Percentiles rank a stretch among this genome's conserved stretches.
Conservation (phyloP, 2,113 vertebrate genomes). For the Corydoras sp. region DNA sequence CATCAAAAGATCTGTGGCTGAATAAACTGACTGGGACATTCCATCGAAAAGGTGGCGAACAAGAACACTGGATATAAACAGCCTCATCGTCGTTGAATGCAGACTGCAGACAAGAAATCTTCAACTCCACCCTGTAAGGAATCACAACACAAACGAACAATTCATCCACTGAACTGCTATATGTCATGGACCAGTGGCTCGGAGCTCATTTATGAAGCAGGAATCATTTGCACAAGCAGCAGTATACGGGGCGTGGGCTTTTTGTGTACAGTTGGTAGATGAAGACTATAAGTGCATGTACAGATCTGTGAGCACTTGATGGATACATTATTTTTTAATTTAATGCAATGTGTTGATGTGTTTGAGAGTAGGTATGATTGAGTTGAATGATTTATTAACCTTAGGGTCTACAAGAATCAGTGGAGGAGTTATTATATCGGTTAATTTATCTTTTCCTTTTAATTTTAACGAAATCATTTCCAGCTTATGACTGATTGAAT, state of each 20-base stretch:
- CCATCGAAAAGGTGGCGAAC: neutral
- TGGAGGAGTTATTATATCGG: too few relatives aligned
- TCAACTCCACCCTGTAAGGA: too few relatives aligned
- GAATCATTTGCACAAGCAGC: neutral
- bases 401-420: too few relatives aligned
- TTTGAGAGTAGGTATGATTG: too few relatives aligned
- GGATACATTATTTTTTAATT: neutral
- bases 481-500: neutral
- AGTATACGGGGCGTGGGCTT: neutral
- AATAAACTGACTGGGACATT: neutral
- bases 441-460: too few relatives aligned
- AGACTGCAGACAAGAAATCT: too few relatives aligned
- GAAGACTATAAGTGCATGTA: conserved; percentile 3
- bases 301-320: conserved; percentile 7
- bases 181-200: neutral
- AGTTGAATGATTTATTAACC: too few relatives aligned
- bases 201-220: neutral
- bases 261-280: conserved; percentile 2
- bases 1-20: neutral
- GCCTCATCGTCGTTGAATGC: too few relatives aligned
- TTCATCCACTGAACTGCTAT: neutral
- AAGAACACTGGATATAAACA: neutral
- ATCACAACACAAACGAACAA: too few relatives aligned
- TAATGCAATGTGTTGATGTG: too few relatives aligned
- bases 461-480: neutral